Conservation (phyloP, 2,888 invertebrate species). For the Hermaeophaga mercurialis region DNA sequence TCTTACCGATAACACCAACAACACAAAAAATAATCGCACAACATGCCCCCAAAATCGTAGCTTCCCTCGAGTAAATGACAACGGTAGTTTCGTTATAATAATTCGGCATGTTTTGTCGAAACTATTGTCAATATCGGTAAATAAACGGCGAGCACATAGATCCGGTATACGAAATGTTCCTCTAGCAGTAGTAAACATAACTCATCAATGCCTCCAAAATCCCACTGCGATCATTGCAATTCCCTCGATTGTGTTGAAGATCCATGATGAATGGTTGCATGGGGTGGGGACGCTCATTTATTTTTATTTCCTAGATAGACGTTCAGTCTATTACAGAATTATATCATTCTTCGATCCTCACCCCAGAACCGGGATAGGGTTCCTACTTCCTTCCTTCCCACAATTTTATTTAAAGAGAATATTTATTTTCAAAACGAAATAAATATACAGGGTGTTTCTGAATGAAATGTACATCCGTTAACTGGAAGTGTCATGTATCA, state of each 20-base stretch:
- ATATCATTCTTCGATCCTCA: too few species aligned
- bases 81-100: constrained; percentile 21
- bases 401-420: too few species aligned
- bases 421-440: too few species aligned
- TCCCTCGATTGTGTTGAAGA: constrained; percentile 18
- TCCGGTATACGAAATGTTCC: constrained; percentile 7
- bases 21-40: constrained; percentile 81
- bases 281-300: constrained; percentile 10
- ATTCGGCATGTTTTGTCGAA: constrained; percentile 24
- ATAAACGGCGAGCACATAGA: constrained; percentile 16
- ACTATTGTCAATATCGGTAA: constrained; percentile 7
- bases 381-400: too few species aligned
- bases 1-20: constrained; percentile 78
- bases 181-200: constrained; percentile 14
- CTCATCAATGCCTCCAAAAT: constrained; percentile 17
- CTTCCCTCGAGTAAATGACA: constrained; percentile 68
- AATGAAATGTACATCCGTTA: too few species aligned
- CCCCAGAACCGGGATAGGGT: too few species aligned
- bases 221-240: constrained; percentile 20
- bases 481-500: too few species aligned
- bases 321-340: background rate
- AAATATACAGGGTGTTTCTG: too few species aligned
- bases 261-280: constrained; percentile 6
- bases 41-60: constrained; percentile 77
- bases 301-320: background rate